Evolutionary conservation across 1,140 invertebrate species (phyloP).

Genomic region (Dolichoris vasculosae): DNA sequence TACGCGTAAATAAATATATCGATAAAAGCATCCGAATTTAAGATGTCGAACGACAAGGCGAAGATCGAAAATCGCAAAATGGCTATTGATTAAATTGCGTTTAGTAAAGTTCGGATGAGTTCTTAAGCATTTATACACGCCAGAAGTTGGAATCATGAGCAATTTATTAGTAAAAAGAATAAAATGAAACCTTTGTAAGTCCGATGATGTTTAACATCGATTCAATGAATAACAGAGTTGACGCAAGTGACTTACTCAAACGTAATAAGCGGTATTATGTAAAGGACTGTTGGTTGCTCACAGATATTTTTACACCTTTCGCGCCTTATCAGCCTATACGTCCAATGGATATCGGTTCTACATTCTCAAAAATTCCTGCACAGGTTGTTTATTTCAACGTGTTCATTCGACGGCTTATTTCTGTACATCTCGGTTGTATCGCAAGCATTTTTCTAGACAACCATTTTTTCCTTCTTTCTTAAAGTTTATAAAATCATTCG

Average conservation of each 20-base stretch:
- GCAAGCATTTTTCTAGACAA: background rate
- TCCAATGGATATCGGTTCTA: slow-evolving; percentile 18
- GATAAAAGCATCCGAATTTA: too few species aligned
- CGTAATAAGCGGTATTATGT: background rate
- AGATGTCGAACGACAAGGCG: too few species aligned
- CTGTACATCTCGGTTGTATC: background rate
- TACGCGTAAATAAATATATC: too few species aligned
- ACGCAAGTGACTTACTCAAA: background rate
- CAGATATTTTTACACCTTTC: slow-evolving; percentile 31
- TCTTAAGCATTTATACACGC: background rate
- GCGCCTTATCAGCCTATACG: background rate
- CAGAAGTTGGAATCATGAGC: background rate
- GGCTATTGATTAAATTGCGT: too few species aligned
- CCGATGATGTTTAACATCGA: too few species aligned
- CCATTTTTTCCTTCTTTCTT: too few species aligned
- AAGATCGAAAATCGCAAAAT: too few species aligned
- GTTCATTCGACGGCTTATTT: background rate
- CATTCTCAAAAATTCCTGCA: background rate
- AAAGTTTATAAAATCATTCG: too few species aligned
- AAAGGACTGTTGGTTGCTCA: background rate
- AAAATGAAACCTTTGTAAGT: background rate
- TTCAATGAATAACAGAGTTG: too few species aligned
- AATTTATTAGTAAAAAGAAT: background rate
- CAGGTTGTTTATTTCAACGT: background rate
- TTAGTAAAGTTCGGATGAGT: background rate